Evolutionary conservation across 1,140 invertebrate species (phyloP), one percentile per base, ranked within the genome.

Genomic region (Macrotrachela quadricornifera): DNA sequence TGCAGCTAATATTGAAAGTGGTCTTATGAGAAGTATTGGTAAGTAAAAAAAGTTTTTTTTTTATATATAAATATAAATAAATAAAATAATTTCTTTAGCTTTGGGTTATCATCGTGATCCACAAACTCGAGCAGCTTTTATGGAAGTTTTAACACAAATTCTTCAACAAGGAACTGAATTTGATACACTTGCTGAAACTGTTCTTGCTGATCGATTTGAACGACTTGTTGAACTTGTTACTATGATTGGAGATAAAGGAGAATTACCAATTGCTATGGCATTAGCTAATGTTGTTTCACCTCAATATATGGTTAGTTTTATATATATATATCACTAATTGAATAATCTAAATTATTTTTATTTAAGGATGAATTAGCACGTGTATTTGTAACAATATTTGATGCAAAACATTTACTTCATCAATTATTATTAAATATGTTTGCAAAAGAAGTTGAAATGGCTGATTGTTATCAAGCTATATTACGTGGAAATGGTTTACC

Each of bases 401-500:
- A 95, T 72, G 88, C 88, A 0, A 94, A 95, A 64, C 87, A 94
- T 69, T 69, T 95, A 12, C 69, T 97, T 0, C 85, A 87, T 1
- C 86, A 90, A 1, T 71, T 96, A 10, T 70, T 97, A 3, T 95
- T 88, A 87, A 95, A 95, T 64, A 95, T 96, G 81, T 95, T 96
- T 68, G 91, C 64, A 16, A 70, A 68, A 60, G 69, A 72, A 60
- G 70, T 94, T 4, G 88, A 94, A 73, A 83, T 92, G 13, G 90
- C 86, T 0, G 90, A 95, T 63, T 91, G 88, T 51, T 69, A 70
- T 64, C 87, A 94, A 71, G 95, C 90, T 0, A 71, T 96, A 0
- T 95, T 96, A 65, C 74, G 91, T 10, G 91, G 90, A 10, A 95
- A 94, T 68, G 91, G 85, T 9, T 71, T 96, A 1, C 88, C 87